Base-by-base conservation (phyloP, 1,140 invertebrate species). In the Kradibia gibbosae region DNA sequence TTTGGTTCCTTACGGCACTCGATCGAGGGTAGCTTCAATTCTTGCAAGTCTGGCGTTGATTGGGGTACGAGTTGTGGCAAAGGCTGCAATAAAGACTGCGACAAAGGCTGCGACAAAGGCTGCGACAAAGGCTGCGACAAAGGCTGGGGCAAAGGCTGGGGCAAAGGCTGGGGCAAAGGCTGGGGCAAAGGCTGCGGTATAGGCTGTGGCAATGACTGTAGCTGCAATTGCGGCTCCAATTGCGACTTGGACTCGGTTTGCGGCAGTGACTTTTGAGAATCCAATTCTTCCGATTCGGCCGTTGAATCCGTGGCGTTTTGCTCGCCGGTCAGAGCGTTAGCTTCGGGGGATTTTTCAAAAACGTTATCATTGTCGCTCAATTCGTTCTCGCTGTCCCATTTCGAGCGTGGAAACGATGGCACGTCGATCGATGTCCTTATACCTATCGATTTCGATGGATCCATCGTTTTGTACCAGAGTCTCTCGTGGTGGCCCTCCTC, bases 341-440 rank as follows among this genome's bases (percentile, higher is more conserved):
- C 53, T 25, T 70, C 42, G 36, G 74, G 67, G 15, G 28, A 39
- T 39, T 55, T 75, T 74, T 75, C 71, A 62, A 78, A 82, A 20
- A 82, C 48, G 34, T 82, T 78, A 50, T 87, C 87, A 4, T 90
- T 88, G 25, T 83, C 82, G 34, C 72, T 83, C n/a, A 77, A 70
- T 60, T 79, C 77, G 42, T 83, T 83, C 76, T 90, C 90, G 34
- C 89, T 91, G n/a, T 91, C 91, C 91, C 91, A 91, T 53, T 88
- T 91, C 31, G 90, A 91, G 67, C 87, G 90, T 11, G 89, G 88
- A 55, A 88, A 84, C 85, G n/a, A 87, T 65, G 28, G 86, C 34
- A 78, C 82, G 80, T 81, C 85, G 80, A 75, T 71, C 3, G 57
- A 85, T 71, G 22, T 71, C 20, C 78, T 79, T 42, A 76, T 55